phyloP scores from a whole-genome alignment of 1,140 invertebrate genomes.

The Samia ricini region DNA sequence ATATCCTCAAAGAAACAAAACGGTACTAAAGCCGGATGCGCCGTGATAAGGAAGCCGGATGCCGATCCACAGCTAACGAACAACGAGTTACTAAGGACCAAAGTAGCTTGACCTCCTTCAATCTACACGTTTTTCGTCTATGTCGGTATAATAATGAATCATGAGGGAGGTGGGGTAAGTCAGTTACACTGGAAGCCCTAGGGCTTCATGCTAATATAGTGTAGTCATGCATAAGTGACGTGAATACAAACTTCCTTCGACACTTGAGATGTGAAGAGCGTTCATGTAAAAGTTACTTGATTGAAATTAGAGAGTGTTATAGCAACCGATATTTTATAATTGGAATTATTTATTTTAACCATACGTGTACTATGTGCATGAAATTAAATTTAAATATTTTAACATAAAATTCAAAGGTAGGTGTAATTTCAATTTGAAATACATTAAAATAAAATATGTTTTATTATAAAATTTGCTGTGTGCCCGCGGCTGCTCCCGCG shows the following conservation, averaged over 20 bases:
- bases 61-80: constrained; percentile 50
- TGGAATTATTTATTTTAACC: too few relatives aligned
- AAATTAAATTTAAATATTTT: too few relatives aligned
- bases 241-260: constrained; percentile 38
- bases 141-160: neutral
- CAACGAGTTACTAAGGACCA: constrained; percentile 38
- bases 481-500: too few relatives aligned
- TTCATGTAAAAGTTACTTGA: constrained; percentile 19
- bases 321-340: too few relatives aligned
- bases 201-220: constrained; percentile 36
- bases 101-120: constrained; percentile 14
- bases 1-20: constrained; percentile 56
- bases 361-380: too few relatives aligned
- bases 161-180: constrained; percentile 11
- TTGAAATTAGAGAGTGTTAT: neutral
- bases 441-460: too few relatives aligned
- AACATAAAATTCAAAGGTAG: too few relatives aligned
- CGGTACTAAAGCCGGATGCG: constrained; percentile 36
- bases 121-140: neutral
- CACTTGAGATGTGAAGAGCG: constrained; percentile 30
- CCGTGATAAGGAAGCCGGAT: constrained; percentile 61
- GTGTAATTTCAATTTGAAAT: too few relatives aligned
- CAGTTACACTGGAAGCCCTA: constrained; percentile 14
- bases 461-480: too few relatives aligned
- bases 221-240: constrained; percentile 32